These are phyloP conservation scores for Mesocentrotus franciscanus DNA, from an alignment of 53 echinoderm and acorn worm species.

Conservation along the genomic window DNA sequence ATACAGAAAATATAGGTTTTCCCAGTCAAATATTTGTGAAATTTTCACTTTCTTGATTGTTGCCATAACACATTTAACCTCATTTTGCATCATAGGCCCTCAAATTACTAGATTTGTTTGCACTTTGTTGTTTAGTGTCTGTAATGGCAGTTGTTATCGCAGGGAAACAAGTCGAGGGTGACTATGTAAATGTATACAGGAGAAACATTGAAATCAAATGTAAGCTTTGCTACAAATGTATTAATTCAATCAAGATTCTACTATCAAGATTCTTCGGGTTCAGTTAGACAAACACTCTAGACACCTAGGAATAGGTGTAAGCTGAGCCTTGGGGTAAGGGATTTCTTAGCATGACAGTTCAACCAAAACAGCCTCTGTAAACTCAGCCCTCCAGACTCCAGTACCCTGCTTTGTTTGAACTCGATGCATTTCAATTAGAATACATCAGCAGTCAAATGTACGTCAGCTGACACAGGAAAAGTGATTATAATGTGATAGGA, in stretches of 20 bases:
- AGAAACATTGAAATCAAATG: background rate
- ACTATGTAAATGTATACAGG: conserved; percentile 24
- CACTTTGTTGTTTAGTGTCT: background rate
- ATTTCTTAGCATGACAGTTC: background rate
- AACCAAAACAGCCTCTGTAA: background rate
- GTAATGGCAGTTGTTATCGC: background rate
- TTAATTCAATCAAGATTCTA: background rate
- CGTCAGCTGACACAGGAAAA: too few relatives aligned
- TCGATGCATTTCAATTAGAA: too few relatives aligned
- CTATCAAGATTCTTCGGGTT: background rate
- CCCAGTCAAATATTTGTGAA: too few relatives aligned
- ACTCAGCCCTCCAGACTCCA: too few relatives aligned
- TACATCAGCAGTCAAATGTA: too few relatives aligned
- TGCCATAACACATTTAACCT: too few relatives aligned
- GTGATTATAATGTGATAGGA: too few relatives aligned
- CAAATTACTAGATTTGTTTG: background rate
- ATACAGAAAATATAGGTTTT: too few relatives aligned
- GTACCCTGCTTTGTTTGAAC: too few relatives aligned
- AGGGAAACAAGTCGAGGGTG: background rate
- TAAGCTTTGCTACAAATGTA: background rate
- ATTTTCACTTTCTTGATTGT: too few relatives aligned
- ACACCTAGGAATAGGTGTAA: background rate
- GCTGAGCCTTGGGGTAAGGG: background rate
- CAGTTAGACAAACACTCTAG: background rate
- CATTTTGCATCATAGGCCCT: too few relatives aligned